Conservation (phyloP, 2,113 vertebrate species). For the Psephotus haematonotus region DNA sequence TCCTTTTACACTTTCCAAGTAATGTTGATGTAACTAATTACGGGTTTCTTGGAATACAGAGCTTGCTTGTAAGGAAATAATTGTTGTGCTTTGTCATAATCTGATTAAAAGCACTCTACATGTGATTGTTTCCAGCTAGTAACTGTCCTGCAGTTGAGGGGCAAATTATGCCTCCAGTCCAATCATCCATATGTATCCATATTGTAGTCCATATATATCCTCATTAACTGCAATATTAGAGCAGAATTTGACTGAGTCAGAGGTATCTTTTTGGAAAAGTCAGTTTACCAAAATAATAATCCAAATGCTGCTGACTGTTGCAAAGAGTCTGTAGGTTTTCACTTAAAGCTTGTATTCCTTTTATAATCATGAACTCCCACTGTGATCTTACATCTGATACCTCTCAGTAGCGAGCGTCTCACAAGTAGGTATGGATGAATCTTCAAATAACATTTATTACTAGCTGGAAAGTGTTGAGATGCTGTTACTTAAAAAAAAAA, state of each 20-base stretch:
- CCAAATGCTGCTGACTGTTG: neutral
- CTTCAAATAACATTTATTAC: neutral
- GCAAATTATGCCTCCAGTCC: neutral
- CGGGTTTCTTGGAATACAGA: neutral
- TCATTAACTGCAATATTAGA: neutral
- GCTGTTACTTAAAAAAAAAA: neutral
- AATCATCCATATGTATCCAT: neutral
- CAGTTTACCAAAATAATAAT: neutral
- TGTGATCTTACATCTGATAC: neutral
- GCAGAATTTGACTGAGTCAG: neutral
- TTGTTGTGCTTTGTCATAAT: neutral
- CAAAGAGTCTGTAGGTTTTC: neutral
- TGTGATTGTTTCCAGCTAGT: neutral
- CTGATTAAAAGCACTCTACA: neutral
- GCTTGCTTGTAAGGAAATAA: neutral
- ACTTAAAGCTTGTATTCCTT: neutral
- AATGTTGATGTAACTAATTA: neutral
- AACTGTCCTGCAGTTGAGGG: neutral
- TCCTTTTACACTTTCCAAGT: neutral
- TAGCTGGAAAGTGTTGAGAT: neutral
- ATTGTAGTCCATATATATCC: neutral
- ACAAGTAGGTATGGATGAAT: neutral
- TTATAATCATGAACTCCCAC: neutral
- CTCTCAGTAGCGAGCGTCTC: neutral
- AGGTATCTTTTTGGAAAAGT: neutral